Base-by-base conservation (phyloP, 2,888 invertebrate species). In the Ernsta delagoae region DNA sequence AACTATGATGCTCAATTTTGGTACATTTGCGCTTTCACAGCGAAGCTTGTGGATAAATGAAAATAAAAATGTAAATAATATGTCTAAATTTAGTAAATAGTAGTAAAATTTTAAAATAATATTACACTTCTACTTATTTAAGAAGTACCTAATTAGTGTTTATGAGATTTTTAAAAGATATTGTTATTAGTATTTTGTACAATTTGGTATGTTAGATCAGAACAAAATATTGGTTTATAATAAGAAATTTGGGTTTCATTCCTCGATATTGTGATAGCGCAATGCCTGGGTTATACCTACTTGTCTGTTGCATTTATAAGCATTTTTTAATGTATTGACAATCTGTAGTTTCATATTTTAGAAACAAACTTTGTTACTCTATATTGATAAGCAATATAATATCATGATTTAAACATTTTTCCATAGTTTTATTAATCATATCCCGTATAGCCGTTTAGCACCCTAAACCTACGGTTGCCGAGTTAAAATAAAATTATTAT, bases 341-440 rank as follows among this genome's bases (percentile, higher is more conserved):
- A 87, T 82, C 83, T 86, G 82, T 84, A 82, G 82, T 85, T 85
- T 85, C 86, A 81, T 85, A 87, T 85, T 87, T 83, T 88, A 86
- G 84, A 87, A 85, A 84, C 89, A 85, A 83, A 85, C 85, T 85
- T 89, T 92, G 92, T 92, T 92, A 90, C 86, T 89, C 87, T 89
- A 86, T 92, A 92, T 84, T 89, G 90, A 89, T 93, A 93, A 92
- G 92, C 92, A 92, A 93, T 93, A 93, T 93, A 92, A 93, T 93
- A 92, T 91, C 87, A 87, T 86, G 83, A 91, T 89, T 90, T 87
- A 91, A 88, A 75, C 71, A 75, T 74, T 74, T 11, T n/a, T 34
- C 16, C 71, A 31, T 66, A 65, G 71, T 74, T 76, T 78, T 71
- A 74, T 78, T 79, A 8, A 63, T 16, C 7, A 7, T 50, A 5